A percentile compares a stretch with the other conserved stretches of the same genome.
Evolutionary conservation across 2,113 vertebrate species (phyloP).

Genomic region (Vidua macroura): DNA sequence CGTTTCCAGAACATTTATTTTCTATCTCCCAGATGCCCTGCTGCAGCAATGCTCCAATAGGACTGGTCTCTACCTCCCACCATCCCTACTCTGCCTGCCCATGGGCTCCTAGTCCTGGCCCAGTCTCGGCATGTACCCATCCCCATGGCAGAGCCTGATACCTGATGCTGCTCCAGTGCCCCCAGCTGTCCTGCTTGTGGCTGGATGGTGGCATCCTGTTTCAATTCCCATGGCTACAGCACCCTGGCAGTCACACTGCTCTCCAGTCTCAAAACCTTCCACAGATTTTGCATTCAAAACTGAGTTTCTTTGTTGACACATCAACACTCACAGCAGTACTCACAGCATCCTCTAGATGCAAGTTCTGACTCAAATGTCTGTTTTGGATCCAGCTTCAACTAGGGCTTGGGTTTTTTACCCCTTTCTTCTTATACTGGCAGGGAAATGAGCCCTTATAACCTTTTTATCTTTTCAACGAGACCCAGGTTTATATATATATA

Average conservation of each 20-base stretch:
- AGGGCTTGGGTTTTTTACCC: not conserved
- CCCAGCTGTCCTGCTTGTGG: not conserved
- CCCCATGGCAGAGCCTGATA: not conserved
- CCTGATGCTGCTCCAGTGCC: not conserved
- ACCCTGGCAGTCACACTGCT: not conserved
- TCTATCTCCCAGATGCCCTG: not conserved
- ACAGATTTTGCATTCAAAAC: not conserved
- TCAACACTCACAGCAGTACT: not conserved
- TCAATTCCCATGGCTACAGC: too few relatives aligned
- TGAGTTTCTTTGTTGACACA: not conserved
- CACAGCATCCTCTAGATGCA: not conserved
- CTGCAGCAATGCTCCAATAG: rapidly evolving
- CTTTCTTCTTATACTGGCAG: not conserved
- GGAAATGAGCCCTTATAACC: not conserved
- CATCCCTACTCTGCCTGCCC: not conserved
- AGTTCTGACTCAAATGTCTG: not conserved
- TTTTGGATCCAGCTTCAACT: not conserved
- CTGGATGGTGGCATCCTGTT: not conserved
- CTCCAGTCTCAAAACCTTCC: not conserved
- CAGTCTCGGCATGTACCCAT: not conserved
- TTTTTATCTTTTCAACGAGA: not conserved
- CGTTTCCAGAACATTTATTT: not conserved
- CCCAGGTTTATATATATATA: not conserved
- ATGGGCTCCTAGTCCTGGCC: rapidly evolving
- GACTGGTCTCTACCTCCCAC: rapidly evolving